Evolutionary conservation across 2,797 vertebrate species (phyloP), one percentile per base, ranked within the genome.

Genomic region (Lepilemur ruficaudatus): DNA sequence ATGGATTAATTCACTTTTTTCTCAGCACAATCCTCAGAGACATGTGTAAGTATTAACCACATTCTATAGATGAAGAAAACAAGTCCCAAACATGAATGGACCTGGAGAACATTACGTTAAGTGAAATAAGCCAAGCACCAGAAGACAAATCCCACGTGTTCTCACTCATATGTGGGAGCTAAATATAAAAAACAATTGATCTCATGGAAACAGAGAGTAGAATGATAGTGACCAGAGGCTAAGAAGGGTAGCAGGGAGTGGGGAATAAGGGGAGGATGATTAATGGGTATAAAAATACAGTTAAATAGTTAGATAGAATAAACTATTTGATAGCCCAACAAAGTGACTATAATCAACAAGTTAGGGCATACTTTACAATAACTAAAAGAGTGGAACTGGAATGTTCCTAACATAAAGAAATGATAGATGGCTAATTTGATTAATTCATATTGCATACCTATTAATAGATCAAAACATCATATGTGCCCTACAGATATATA

Each of bases 31-130:
- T 46, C 46, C 17, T 65, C 25, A 20, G 23, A 96, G 50, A 23
- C 38, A 93, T 15, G 13, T 15, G 41, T 69, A 81, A 63, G 55
- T 70, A 89, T 90, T 83, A 90, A 83, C 30, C 18, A 10, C n/a
- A 94, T 41, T 89, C 50, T 92, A 88, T 30, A 94, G 38, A 73
- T 38, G 35, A 95, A 93, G 32, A 93, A 92, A 93, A 63, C 52
- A 83, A 86, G 43, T 41, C 55, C 65, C 87, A 92, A 23, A 84
- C 32, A 65, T 4, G 63, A 7, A 65, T 65, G 7, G 32, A n/a
- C 32, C 63, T n/a, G 63, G 15, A 65, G 32, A n/a, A 65, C 63
- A 65, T 65, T 65, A 65, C 18, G 63, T 65, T 65, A 18, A n/a
- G 8, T 65, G 32, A 65, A 65, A n/a, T n/a, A n/a, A n/a, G 32